Percentiles rank a stretch among this genome's conserved stretches.
Conservation (phyloP, 2,888 invertebrate species). For the Exocentrus adspersus region DNA sequence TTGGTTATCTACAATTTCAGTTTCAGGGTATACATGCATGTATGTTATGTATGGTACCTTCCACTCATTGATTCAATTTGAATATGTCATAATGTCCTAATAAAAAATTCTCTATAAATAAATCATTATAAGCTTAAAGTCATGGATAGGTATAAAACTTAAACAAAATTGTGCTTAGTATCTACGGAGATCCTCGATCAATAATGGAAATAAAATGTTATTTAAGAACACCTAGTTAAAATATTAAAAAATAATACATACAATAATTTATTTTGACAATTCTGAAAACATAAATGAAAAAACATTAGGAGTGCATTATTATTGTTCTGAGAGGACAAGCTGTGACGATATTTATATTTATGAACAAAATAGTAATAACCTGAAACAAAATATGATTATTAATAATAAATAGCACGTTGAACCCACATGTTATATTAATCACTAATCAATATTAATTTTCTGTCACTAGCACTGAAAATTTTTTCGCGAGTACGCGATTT, state of each 20-base stretch:
- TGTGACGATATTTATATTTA: slow-evolving; percentile 6
- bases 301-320: slow-evolving; percentile 23
- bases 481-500: too few species aligned
- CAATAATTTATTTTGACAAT: slow-evolving; percentile 36
- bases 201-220: slow-evolving; percentile 35
- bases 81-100: too few species aligned
- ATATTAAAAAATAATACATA: slow-evolving; percentile 39
- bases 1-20: too few species aligned
- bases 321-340: background rate
- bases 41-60: too few species aligned
- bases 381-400: slow-evolving; percentile 64
- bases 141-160: slow-evolving; percentile 37
- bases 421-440: too few species aligned
- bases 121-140: slow-evolving; percentile 31
- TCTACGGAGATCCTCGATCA: slow-evolving; percentile 47
- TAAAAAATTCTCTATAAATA: slow-evolving; percentile 17
- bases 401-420: too few species aligned
- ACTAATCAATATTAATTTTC: background rate
- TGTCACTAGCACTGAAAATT: too few species aligned
- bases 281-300: slow-evolving; percentile 37
- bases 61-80: too few species aligned
- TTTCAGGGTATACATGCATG: too few species aligned
- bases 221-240: slow-evolving; percentile 21
- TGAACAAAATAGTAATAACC: slow-evolving; percentile 82
- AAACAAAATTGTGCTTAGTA: slow-evolving; percentile 35